Evolutionary conservation across 1,140 invertebrate species (phyloP).

Genomic region (Rhizoglyphus robini): DNA sequence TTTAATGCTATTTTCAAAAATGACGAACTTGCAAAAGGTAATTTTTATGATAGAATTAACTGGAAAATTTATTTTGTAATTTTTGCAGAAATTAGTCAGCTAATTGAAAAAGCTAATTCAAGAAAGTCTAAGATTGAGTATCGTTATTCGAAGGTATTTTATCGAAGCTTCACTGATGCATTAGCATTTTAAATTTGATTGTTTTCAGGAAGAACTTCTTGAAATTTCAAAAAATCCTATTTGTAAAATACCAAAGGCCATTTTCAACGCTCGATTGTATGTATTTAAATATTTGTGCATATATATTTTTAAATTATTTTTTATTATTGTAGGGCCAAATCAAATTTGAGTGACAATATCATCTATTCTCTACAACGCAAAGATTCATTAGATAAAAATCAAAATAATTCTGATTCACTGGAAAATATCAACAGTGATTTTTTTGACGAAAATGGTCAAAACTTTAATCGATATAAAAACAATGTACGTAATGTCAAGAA

Average conservation of each 20-base stretch:
- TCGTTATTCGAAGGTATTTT: not conserved
- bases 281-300: not conserved
- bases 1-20: conserved; percentile 10
- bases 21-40: not conserved
- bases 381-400: not conserved
- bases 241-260: not conserved
- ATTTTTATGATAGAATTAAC: not conserved
- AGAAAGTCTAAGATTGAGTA: conserved; percentile 3
- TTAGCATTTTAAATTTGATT: not conserved
- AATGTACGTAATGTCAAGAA: not conserved
- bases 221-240: not conserved
- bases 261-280: not conserved
- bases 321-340: not conserved
- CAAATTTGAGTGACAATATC: conserved; percentile 2
- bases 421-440: not conserved
- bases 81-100: not conserved
- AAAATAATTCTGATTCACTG: not conserved
- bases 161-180: not conserved
- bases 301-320: not conserved
- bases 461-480: not conserved
- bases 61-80: not conserved
- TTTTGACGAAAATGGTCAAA: not conserved
- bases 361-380: not conserved
- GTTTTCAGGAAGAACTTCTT: conserved; percentile 4
- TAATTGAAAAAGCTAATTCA: not conserved